These are phyloP conservation scores for Pseudopodoces humilis DNA, from an alignment of 2,113 vertebrate genomes.

Conservation along the genomic window DNA sequence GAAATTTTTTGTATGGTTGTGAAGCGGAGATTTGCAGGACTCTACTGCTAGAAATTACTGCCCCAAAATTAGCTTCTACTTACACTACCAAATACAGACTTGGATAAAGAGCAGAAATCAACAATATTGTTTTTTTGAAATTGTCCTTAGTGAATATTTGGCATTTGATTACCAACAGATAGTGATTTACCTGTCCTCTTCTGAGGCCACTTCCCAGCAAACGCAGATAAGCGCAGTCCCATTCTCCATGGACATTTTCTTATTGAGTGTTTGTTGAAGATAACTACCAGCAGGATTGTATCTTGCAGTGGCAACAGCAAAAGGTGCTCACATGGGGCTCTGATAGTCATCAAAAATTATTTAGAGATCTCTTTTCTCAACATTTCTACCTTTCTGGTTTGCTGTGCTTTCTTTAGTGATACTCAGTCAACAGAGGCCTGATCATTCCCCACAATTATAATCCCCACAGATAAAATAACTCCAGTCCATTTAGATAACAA, in stretches of 20 bases:
- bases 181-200: background rate
- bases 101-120: background rate
- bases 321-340: background rate
- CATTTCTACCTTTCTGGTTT: background rate
- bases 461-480: background rate
- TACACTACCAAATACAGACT: accelerated
- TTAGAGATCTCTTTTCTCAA: background rate
- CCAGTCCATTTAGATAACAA: background rate
- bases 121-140: background rate
- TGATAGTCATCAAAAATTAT: background rate
- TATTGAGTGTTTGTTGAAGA: background rate
- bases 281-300: background rate
- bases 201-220: background rate
- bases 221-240: background rate
- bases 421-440: background rate
- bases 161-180: background rate
- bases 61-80: background rate
- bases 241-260: background rate
- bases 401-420: background rate
- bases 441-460: background rate
- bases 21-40: background rate
- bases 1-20: background rate
- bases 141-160: background rate
- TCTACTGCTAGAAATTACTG: background rate
- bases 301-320: background rate